Base-by-base conservation (phyloP, 2,113 vertebrate species). In the Podarcis raffonei region DNA sequence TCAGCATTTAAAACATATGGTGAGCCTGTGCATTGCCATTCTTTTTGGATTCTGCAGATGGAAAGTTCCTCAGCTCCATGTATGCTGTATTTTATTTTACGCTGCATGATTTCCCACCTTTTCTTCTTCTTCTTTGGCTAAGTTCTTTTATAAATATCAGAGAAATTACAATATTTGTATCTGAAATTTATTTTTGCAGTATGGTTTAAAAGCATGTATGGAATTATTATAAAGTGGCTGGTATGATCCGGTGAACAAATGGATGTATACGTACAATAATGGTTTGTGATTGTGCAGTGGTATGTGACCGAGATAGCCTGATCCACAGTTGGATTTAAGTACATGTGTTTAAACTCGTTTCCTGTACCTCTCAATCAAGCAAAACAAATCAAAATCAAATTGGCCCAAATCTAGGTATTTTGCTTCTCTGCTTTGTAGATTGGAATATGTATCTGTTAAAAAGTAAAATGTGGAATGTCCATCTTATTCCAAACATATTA, bases 71-170 rank as follows among this genome's bases (percentile, higher is more conserved):
- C 69, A 91, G 85, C 88, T 90, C 65, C 91, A 12, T 80, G 65
- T 93, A 92, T 93, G 80, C 89, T 90, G 88, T 94, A n/a, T 75
- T 92, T 93, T 91, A 82, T 92, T 94, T 93, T 92, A 81, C 90
- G 93, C 83, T 85, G 75, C 23, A 20, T 89, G 83, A 82, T 91
- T 85, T 96, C 91, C 65, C 81, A 91, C 18, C 82, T 94, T 92
- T 87, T 6, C 83, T 75, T 78, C 32, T 95, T 74, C 72, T 20
- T 53, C 48, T 53, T 89, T 92, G 16, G n/a, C 93, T 30, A 4
- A 85, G 75, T 62, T 92, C 53, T 94, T 94, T 92, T 93, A 85
- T 94, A 94, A 87, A 89, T 90, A 82, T 92, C 91, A 94, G 65
- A 94, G 90, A 93, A 79, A 92, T 90, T 81, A 57, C 85, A 75